Conservation (phyloP, 2,113 vertebrate species). For the Tor tambroides region DNA sequence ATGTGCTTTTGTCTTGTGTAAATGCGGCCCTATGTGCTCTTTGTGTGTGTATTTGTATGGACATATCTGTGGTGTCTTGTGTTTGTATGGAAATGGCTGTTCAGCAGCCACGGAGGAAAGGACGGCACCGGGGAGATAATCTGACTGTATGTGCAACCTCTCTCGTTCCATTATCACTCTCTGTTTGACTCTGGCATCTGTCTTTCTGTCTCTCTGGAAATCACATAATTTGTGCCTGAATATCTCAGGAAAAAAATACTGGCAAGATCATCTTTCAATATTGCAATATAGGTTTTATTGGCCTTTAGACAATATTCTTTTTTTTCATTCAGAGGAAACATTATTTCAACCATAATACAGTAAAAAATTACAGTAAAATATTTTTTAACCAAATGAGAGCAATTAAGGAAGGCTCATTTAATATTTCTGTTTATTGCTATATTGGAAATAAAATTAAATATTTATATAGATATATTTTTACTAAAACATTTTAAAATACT, state of each 20-base stretch:
- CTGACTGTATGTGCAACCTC: constrained; percentile 20
- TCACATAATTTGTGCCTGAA: background rate
- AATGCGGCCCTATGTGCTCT: constrained; percentile 14
- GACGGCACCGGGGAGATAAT: constrained; percentile 34
- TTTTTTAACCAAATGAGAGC: background rate
- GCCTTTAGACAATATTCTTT: background rate
- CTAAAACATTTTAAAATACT: background rate
- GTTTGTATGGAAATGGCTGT: constrained; percentile 32
- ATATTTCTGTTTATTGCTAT: background rate
- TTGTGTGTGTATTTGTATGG: constrained; percentile 25
- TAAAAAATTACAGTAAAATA: background rate
- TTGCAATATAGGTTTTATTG: background rate
- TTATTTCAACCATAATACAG: background rate
- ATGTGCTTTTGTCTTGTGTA: constrained; percentile 19
- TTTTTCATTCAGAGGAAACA: background rate
- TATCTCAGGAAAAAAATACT: background rate
- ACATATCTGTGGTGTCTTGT: constrained; percentile 4
- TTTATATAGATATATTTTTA: background rate
- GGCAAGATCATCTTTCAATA: background rate
- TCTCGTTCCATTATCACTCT: background rate
- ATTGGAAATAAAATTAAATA: background rate
- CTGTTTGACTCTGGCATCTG: constrained; percentile 24
- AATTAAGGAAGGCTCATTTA: background rate
- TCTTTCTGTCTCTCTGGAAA: background rate
- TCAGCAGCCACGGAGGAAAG: constrained; percentile 38